Conservation (phyloP, 2,888 invertebrate species). For the Drosophila infuscata region DNA sequence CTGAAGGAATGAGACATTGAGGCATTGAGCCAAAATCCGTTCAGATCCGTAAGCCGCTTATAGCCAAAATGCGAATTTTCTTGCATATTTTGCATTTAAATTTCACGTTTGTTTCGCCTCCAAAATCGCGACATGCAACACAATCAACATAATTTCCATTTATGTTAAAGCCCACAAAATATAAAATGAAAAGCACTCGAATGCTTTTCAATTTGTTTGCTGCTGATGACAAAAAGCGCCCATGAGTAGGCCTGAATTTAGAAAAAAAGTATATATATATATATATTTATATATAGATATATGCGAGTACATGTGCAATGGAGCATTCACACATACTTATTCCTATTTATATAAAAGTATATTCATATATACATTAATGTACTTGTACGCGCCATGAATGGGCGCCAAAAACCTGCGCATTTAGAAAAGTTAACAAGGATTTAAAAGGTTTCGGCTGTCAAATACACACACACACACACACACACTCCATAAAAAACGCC, state of each 20-base stretch:
- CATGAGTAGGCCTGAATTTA: conserved; percentile 36
- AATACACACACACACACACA: conserved; percentile 49
- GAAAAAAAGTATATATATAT: conserved; percentile 4
- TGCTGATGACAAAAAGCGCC: conserved; percentile 70
- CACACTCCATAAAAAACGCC: background rate
- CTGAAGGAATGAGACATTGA: conserved; percentile 7
- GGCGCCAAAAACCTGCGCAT: conserved; percentile 71
- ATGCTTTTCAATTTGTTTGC: conserved; percentile 73
- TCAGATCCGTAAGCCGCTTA: conserved; percentile 44
- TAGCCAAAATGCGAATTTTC: conserved; percentile 38
- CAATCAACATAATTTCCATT: conserved; percentile 78
- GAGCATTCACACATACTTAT: conserved; percentile 3
- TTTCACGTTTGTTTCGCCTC: conserved; percentile 53
- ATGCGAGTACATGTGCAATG: conserved; percentile 4
- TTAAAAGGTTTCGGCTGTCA: conserved; percentile 83
- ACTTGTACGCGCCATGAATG: conserved; percentile 43
- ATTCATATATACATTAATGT: background rate
- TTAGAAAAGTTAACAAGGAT: conserved; percentile 82
- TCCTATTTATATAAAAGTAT: background rate
- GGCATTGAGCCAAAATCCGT: conserved; percentile 14
- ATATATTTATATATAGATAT: conserved; percentile 6
- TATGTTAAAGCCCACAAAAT: conserved; percentile 21
- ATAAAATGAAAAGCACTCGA: conserved; percentile 48
- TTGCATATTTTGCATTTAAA: conserved; percentile 45
- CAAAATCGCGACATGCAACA: conserved; percentile 33